These are phyloP conservation scores for Andrena trimmerana DNA, from an alignment of 2,888 invertebrate species.

Conservation along the genomic window DNA sequence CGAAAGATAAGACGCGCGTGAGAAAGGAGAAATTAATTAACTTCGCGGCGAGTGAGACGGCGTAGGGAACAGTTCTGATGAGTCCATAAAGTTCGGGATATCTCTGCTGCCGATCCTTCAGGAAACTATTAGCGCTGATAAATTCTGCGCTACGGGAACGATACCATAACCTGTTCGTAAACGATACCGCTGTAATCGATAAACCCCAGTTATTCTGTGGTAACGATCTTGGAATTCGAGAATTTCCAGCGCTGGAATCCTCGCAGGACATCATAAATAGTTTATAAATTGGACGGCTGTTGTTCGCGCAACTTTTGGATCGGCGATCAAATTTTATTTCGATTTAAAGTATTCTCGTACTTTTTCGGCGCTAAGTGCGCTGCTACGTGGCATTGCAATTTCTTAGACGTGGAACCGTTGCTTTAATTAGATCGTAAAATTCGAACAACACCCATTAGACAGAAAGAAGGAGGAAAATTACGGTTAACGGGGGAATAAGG, in stretches of 20 bases:
- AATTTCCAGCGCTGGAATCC: background rate
- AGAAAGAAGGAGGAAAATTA: background rate
- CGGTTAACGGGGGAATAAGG: background rate
- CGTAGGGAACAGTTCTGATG: background rate
- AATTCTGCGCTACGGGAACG: background rate
- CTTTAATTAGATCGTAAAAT: slow-evolving; percentile 22
- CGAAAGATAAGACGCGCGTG: slow-evolving; percentile 32
- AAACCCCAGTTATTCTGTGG: background rate
- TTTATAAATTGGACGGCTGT: background rate
- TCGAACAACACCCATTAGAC: background rate
- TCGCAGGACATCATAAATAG: background rate
- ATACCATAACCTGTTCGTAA: background rate
- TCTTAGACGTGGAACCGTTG: slow-evolving; percentile 10
- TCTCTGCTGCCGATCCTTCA: slow-evolving; percentile 7
- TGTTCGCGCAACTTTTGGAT: background rate
- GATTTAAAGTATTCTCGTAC: background rate
- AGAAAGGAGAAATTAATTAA: slow-evolving; percentile 39
- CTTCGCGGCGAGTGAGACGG: background rate
- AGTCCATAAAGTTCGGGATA: slow-evolving; percentile 6
- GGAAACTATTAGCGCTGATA: slow-evolving; percentile 25
- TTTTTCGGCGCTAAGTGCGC: background rate
- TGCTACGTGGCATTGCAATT: background rate
- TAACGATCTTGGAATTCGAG: background rate
- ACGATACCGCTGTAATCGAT: background rate
- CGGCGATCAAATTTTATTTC: background rate